Evolutionary conservation across 2,113 vertebrate species (phyloP), one percentile per base, ranked within the genome.

Genomic region (Cyanistes caeruleus): DNA sequence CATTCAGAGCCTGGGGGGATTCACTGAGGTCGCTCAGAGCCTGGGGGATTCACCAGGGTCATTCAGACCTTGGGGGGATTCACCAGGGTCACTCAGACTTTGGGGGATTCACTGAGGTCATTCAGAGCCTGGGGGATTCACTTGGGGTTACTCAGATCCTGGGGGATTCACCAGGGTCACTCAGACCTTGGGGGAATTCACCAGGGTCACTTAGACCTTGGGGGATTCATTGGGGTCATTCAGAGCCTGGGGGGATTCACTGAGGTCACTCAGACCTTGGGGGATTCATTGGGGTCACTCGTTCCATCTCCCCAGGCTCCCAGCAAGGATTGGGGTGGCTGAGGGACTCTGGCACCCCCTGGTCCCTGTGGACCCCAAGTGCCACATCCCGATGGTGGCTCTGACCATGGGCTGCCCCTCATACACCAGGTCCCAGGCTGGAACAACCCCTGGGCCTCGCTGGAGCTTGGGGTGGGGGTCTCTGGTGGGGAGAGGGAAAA

Each of bases 271-370:
- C 62, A 6, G 69, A 28, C 2, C 0, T 9, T 3, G 4, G 5
- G 31, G 43, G 33, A 48, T 23, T n/a, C 41, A 4, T 8, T 53
- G 52, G 60, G 48, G 39, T 65, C 41, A 46, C 51, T 56, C 2
- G 1, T 9, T 33, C 55, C 1, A 0, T 23, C 24, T 31, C 39
- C 25, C 22, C 0, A 0, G 46, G 28, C 24, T 13, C 56, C 43
- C 9, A 1, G 33, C 65, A 9, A 0, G 1, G 33, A 15, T 1
- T 48, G 41, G 46, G 52, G 3, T 30, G 23, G 14, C 44, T 21
- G 31, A 90, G 15, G 58, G 49, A 11, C 33, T 30, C 41, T 1
- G 0, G 59, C 70, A 73, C 28, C 20, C 31, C 51, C 20, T 0
- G 0, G 1, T 14, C 60, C 10, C 41, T 39, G 17, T 4, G 56